Evolutionary conservation across 1,140 invertebrate genomes (phyloP).

Genomic region (Gryon sp.): DNA sequence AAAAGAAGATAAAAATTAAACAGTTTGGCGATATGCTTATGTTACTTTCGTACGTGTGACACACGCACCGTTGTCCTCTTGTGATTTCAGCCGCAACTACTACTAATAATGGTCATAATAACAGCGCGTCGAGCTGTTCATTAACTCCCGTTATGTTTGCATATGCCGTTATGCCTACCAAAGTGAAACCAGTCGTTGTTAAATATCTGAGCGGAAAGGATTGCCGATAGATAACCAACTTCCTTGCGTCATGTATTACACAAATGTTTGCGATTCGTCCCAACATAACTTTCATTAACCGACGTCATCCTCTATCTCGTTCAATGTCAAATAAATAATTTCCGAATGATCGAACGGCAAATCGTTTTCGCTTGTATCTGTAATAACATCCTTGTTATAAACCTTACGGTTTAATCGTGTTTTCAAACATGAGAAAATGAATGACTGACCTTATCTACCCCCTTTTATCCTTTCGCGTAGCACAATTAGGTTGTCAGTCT

Average conservation of each 20-base stretch:
- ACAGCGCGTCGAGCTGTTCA: constrained; percentile 57
- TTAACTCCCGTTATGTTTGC: constrained; percentile 79
- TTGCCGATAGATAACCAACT: constrained; percentile 50
- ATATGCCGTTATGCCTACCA: constrained; percentile 77
- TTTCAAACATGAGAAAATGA: not conserved
- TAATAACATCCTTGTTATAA: too few species aligned
- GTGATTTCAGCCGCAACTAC: constrained; percentile 28
- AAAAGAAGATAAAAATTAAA: not conserved
- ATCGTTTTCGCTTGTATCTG: too few species aligned
- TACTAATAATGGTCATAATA: constrained; percentile 53
- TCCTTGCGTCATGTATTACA: constrained; percentile 61
- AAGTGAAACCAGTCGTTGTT: constrained; percentile 73
- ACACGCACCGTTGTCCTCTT: constrained; percentile 23
- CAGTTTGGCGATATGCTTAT: constrained; percentile 28
- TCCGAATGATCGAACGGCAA: not conserved
- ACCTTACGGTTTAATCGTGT: too few species aligned
- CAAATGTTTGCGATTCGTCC: constrained; percentile 58
- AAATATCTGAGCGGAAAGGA: constrained; percentile 55
- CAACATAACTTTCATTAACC: constrained; percentile 64
- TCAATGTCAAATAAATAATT: constrained; percentile 27
- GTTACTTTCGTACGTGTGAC: constrained; percentile 49
- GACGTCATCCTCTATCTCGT: constrained; percentile 36
- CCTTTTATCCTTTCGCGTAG: not conserved
- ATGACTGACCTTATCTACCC: constrained; percentile 12
- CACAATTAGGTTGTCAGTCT: not conserved